phyloP scores from a whole-genome alignment of 1,140 invertebrate species.

The Mya arenaria region DNA sequence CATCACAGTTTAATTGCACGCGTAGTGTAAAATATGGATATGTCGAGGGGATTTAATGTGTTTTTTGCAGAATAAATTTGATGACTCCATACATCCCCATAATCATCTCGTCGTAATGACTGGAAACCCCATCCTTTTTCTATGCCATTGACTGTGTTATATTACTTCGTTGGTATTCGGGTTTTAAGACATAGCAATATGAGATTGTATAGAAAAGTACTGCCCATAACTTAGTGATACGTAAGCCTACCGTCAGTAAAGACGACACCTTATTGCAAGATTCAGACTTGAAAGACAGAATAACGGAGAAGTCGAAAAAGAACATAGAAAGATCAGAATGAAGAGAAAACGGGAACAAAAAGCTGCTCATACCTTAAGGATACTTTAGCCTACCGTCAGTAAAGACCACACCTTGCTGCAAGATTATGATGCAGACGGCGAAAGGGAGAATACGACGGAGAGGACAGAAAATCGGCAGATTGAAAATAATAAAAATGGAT shows the following conservation, averaged over 20 bases:
- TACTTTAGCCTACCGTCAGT: not conserved
- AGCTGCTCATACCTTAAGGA: not conserved
- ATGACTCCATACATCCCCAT: conserved; percentile 10
- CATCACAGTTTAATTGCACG: conserved; percentile 32
- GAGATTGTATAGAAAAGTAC: too few relatives aligned
- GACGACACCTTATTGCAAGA: conserved; percentile 33
- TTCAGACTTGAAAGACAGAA: conserved; percentile 36
- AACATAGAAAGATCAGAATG: conserved; percentile 1
- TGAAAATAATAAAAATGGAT: not conserved
- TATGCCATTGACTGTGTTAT: conserved; percentile 16
- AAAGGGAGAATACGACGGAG: conserved; percentile 14
- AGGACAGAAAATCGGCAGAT: too few relatives aligned
- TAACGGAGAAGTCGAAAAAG: too few relatives aligned
- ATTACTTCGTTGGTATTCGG: conserved; percentile 47
- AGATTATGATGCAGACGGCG: conserved; percentile 40
- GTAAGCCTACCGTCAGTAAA: not conserved
- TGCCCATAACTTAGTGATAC: not conserved
- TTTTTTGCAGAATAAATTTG: conserved; percentile 25
- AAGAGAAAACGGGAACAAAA: not conserved
- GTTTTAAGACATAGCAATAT: conserved; percentile 31
- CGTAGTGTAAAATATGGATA: not conserved
- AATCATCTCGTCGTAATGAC: conserved; percentile 14
- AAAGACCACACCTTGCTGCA: conserved; percentile 30
- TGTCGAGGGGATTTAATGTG: conserved; percentile 8
- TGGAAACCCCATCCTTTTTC: conserved; percentile 18